phyloP scores from a whole-genome alignment of 2,888 invertebrate species.

The Orchesella flavescens region DNA sequence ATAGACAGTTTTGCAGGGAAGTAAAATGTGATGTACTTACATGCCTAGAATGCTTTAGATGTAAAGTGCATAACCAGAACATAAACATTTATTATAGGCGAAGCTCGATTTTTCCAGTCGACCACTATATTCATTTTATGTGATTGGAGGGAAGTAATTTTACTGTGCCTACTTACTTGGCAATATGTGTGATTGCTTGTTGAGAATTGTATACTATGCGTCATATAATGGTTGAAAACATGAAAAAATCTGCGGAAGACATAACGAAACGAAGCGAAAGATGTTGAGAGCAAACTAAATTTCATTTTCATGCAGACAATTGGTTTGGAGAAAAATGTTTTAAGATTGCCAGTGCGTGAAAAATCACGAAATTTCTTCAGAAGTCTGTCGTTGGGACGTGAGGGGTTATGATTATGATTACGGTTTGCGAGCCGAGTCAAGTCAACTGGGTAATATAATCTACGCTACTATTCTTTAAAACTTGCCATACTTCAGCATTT shows the following conservation, averaged over 20 bases:
- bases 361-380: constrained; percentile 35
- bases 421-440: constrained; percentile 21
- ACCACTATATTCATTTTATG: no score
- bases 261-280: background rate
- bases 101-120: no score
- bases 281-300: background rate
- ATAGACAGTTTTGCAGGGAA: background rate
- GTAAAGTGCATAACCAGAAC: no score
- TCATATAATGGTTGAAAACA: background rate
- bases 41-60: no score
- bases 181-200: no score
- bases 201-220: constrained; percentile 1
- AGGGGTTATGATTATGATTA: constrained; percentile 49
- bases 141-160: no score
- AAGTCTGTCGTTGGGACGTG: constrained; percentile 24
- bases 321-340: constrained; percentile 14
- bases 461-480: no score
- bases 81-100: no score
- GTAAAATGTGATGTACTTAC: no score
- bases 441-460: no score
- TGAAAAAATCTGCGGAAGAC: background rate
- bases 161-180: no score
- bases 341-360: constrained; percentile 55
- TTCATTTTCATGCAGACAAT: constrained; percentile 2
- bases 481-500: no score